A percentile compares a stretch with the other conserved stretches of the same genome.
Evolutionary conservation across 1,140 invertebrate species (phyloP).

Genomic region (Pristionchus pacificus): DNA sequence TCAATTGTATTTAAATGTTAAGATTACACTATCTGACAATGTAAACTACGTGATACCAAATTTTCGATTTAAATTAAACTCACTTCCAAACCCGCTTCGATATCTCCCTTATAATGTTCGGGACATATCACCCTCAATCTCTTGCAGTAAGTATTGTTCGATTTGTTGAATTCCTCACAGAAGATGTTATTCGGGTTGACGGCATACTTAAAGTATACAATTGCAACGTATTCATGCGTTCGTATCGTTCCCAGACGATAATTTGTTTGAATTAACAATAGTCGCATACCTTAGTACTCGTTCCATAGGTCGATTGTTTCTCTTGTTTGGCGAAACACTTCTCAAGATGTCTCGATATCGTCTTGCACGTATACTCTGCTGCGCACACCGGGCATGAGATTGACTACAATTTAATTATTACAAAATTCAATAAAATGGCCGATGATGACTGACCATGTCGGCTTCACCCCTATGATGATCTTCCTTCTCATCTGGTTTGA

Average conservation of each 20-base stretch:
- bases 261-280: slow-evolving; percentile 5
- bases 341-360: slow-evolving; percentile 57
- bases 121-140: slow-evolving; percentile 88
- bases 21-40: too few relatives aligned
- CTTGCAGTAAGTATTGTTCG: slow-evolving; percentile 89
- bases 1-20: too few relatives aligned
- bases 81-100: slow-evolving; percentile 9
- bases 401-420: slow-evolving; percentile 36
- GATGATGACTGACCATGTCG: slow-evolving; percentile 17
- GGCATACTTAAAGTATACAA: slow-evolving; percentile 2
- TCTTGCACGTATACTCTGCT: slow-evolving; percentile 27
- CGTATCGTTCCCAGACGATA: slow-evolving; percentile 7
- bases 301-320: slow-evolving; percentile 87
- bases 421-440: too few relatives aligned
- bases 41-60: too few relatives aligned
- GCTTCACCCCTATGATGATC: slow-evolving; percentile 11
- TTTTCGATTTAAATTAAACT: background rate
- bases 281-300: background rate
- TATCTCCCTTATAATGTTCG: slow-evolving; percentile 77
- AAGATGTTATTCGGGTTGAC: slow-evolving; percentile 71
- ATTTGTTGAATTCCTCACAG: slow-evolving; percentile 89
- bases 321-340: slow-evolving; percentile 73
- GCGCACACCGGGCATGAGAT: slow-evolving; percentile 42
- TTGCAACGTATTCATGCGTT: slow-evolving; percentile 2
- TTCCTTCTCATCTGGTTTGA: slow-evolving; percentile 75